phyloP scores from a whole-genome alignment of 1,140 invertebrate genomes.

The Drosophila takahashii region DNA sequence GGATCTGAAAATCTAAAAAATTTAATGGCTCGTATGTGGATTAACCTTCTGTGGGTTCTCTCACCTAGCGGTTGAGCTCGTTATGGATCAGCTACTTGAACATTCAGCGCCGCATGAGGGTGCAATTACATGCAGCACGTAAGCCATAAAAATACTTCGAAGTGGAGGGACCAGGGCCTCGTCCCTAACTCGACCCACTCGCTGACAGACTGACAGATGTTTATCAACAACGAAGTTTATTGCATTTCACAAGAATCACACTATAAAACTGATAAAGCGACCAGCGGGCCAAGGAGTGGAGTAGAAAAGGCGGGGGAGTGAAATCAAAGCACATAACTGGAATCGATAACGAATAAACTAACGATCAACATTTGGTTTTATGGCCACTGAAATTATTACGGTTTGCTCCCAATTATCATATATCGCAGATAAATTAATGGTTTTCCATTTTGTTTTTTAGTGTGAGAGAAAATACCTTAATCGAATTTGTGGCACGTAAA shows the following conservation, averaged over 20 bases:
- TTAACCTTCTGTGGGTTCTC: constrained; percentile 7
- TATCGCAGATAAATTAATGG: constrained; percentile 29
- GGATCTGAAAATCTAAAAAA: constrained; percentile 1
- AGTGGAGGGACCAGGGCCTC: background rate
- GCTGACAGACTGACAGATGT: constrained; percentile 64
- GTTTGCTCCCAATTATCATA: constrained; percentile 39
- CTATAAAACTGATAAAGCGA: constrained; percentile 71
- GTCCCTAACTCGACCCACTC: constrained; percentile 19
- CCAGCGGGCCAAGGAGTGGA: constrained; percentile 17
- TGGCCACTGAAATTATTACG: constrained; percentile 32
- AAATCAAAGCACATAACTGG: constrained; percentile 38
- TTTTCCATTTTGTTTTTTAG: background rate
- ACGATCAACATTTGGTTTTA: constrained; percentile 25
- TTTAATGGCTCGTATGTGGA: constrained; percentile 26
- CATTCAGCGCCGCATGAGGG: constrained; percentile 51
- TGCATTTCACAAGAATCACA: constrained; percentile 73
- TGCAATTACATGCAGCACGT: constrained; percentile 71
- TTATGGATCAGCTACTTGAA: constrained; percentile 52
- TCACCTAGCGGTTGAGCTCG: constrained; percentile 38
- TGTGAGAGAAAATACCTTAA: background rate
- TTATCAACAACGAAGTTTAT: constrained; percentile 73
- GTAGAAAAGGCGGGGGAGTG: background rate
- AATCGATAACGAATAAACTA: constrained; percentile 30
- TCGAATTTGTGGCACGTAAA: constrained; percentile 43
- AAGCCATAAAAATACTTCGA: constrained; percentile 54